Conservation (phyloP, 1,140 invertebrate genomes). For the Diorhabda sublineata region DNA sequence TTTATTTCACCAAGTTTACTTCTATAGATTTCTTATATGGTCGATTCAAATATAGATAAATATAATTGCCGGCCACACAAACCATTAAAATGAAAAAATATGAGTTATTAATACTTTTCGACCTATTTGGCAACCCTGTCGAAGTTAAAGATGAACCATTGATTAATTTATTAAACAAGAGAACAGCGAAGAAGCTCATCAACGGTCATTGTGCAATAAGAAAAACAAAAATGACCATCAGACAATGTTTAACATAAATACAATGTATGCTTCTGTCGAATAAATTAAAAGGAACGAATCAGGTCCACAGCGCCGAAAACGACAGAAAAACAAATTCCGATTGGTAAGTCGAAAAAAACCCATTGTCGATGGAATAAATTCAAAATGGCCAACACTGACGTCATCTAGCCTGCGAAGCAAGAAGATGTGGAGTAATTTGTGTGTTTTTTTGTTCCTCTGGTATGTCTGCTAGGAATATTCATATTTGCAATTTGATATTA, state of each 20-base stretch:
- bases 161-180: constrained; percentile 27
- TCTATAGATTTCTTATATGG: too few species aligned
- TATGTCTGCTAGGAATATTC: constrained; percentile 36
- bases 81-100: too few species aligned
- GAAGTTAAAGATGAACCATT: constrained; percentile 11
- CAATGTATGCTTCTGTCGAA: constrained; percentile 30
- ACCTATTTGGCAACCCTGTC: neutral
- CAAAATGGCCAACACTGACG: constrained; percentile 38
- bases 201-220: constrained; percentile 16
- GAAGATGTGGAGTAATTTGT: constrained; percentile 38
- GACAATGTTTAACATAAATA: constrained; percentile 35
- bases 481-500: constrained; percentile 5
- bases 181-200: constrained; percentile 24
- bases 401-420: constrained; percentile 30
- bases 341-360: constrained; percentile 34
- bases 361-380: constrained; percentile 41
- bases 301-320: constrained; percentile 25
- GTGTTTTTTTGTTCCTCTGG: constrained; percentile 23
- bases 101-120: too few species aligned
- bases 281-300: constrained; percentile 37
- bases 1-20: too few species aligned
- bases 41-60: too few species aligned
- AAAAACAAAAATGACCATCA: constrained; percentile 23
- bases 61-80: too few species aligned
- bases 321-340: constrained; percentile 39